phyloP scores from a whole-genome alignment of 1,140 invertebrate species.

The Eriocheir sinensis region DNA sequence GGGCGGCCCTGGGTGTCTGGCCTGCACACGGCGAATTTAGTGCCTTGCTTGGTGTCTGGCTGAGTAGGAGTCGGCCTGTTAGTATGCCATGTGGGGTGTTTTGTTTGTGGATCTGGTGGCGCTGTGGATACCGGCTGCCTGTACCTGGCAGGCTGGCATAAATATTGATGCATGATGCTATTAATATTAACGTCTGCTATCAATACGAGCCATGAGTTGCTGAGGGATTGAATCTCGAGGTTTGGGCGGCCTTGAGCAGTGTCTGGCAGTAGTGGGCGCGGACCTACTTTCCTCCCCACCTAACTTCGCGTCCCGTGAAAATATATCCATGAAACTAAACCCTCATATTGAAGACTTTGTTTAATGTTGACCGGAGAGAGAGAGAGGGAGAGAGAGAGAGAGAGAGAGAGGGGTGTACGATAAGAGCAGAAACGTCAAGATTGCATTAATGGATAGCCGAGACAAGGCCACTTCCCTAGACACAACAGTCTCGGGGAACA shows the following conservation, averaged over 20 bases:
- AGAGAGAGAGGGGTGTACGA: neutral
- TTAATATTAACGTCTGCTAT: constrained; percentile 14
- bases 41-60: neutral
- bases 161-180: neutral
- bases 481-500: constrained; percentile 37
- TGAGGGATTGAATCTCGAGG: neutral
- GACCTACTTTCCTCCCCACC: neutral
- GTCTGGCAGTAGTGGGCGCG: neutral
- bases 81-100: neutral
- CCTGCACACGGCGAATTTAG: neutral
- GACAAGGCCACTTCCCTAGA: constrained; percentile 1
- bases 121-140: neutral
- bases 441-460: neutral
- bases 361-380: too few relatives aligned
- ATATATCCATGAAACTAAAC: neutral
- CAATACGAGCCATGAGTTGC: neutral
- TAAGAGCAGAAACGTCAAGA: constrained; percentile 29
- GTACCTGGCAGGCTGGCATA: neutral
- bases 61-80: neutral
- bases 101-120: neutral
- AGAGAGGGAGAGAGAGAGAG: constrained; percentile 28
- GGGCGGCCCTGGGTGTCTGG: constrained; percentile 28
- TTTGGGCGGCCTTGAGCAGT: neutral
- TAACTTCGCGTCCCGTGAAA: neutral
- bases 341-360: too few relatives aligned